Evolutionary conservation across 2,113 vertebrate genomes (phyloP).

Genomic region (Thalassoma bifasciatum): DNA sequence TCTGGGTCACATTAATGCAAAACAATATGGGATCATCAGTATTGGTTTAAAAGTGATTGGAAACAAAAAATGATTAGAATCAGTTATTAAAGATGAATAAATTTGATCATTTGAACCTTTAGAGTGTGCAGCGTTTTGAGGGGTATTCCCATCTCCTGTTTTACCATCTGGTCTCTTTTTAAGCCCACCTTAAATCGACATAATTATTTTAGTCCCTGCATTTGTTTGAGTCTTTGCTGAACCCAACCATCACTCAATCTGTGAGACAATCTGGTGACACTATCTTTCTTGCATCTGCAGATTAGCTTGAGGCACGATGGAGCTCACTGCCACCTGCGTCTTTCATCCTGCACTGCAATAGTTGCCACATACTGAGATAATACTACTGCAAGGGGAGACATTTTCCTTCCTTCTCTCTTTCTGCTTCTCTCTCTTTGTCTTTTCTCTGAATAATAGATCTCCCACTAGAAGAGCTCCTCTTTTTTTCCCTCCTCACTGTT

Average conservation of each 20-base stretch:
- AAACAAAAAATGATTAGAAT: neutral
- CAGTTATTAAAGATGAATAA: neutral
- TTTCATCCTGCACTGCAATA: conserved; percentile 66
- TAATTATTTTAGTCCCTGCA: conserved; percentile 9
- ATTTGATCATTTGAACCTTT: neutral
- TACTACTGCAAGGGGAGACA: conserved; percentile 43
- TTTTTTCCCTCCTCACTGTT: conserved; percentile 85
- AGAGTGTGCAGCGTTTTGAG: neutral
- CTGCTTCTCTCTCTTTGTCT: conserved; percentile 55
- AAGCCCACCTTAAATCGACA: neutral
- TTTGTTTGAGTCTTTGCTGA: conserved; percentile 21
- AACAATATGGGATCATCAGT: neutral
- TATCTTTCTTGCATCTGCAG: conserved; percentile 36
- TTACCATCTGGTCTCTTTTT: neutral
- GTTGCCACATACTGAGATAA: conserved; percentile 72
- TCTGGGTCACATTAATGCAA: neutral
- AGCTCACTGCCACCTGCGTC: conserved; percentile 57
- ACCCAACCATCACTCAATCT: conserved; percentile 23
- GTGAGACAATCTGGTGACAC: conserved; percentile 31
- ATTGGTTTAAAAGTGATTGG: neutral
- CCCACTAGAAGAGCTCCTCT: conserved; percentile 82
- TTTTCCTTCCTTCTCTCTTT: conserved; percentile 48
- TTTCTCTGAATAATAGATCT: conserved; percentile 71
- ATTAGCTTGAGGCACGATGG: conserved; percentile 57
- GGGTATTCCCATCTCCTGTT: neutral